Evolutionary conservation across 1,140 invertebrate species (phyloP).

Genomic region (Drosophila rhopaloa): DNA sequence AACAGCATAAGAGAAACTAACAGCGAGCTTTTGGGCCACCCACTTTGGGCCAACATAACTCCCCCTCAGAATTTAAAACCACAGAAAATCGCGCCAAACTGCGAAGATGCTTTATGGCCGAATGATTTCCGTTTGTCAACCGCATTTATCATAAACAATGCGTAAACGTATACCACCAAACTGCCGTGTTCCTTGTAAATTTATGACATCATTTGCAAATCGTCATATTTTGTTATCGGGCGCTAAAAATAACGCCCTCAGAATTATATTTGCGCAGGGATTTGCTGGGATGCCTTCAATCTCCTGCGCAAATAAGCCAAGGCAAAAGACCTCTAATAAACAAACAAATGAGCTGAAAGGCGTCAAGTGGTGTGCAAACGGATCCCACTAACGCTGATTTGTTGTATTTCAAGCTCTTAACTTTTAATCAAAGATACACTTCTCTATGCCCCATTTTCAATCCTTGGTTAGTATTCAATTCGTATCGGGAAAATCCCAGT

Average conservation of each 20-base stretch:
- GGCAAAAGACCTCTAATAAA: slow-evolving; percentile 38
- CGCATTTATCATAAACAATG: slow-evolving; percentile 50
- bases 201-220: slow-evolving; percentile 77
- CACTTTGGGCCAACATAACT: slow-evolving; percentile 10
- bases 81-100: slow-evolving; percentile 17
- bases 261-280: slow-evolving; percentile 42
- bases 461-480: slow-evolving; percentile 1
- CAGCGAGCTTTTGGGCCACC: slow-evolving; percentile 56
- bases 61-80: slow-evolving; percentile 14
- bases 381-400: slow-evolving; percentile 40
- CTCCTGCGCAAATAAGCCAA: slow-evolving; percentile 40
- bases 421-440: slow-evolving; percentile 56
- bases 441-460: background rate
- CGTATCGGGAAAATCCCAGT: background rate
- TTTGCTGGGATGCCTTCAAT: slow-evolving; percentile 25
- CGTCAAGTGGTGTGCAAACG: slow-evolving; percentile 34
- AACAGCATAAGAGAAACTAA: slow-evolving; percentile 61
- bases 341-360: slow-evolving; percentile 54
- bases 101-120: slow-evolving; percentile 22
- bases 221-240: slow-evolving; percentile 62
- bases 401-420: slow-evolving; percentile 44
- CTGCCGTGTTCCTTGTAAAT: slow-evolving; percentile 43
- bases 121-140: slow-evolving; percentile 15
- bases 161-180: slow-evolving; percentile 4
- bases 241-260: slow-evolving; percentile 24